Conservation (phyloP, 2,113 vertebrate species). For the Pitta sordida region DNA sequence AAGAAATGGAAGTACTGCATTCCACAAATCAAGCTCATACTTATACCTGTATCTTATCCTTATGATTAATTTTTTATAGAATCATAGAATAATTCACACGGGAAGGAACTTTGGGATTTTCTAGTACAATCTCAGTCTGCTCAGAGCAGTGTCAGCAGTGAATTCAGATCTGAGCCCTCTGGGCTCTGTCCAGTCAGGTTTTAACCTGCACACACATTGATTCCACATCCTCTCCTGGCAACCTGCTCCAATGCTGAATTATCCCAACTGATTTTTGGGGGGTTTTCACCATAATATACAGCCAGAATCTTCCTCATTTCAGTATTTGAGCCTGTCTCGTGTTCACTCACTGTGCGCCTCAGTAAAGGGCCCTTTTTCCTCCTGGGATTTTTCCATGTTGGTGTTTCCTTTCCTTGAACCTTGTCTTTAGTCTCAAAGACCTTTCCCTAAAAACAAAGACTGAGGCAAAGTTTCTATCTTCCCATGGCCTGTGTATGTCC, state of each 20-base stretch:
- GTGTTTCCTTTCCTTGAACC: neutral
- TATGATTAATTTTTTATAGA: slow-evolving; percentile 34
- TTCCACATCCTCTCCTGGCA: neutral
- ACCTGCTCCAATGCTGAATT: neutral
- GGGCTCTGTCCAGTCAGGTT: neutral
- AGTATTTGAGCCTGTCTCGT: neutral
- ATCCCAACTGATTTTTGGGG: neutral
- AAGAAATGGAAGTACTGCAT: slow-evolving; percentile 7
- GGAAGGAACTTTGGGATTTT: neutral
- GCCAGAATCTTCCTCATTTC: neutral
- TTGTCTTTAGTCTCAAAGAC: neutral
- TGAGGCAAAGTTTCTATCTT: neutral
- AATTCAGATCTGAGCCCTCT: neutral
- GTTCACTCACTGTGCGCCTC: neutral
- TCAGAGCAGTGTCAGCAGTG: neutral
- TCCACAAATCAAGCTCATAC: slow-evolving; percentile 34
- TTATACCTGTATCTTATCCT: slow-evolving; percentile 24
- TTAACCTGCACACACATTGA: neutral
- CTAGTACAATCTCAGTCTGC: neutral
- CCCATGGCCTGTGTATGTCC: neutral
- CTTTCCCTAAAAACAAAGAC: neutral
- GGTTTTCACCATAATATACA: neutral
- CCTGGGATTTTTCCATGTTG: neutral
- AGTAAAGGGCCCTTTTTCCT: neutral
- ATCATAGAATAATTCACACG: neutral